Percentiles rank a stretch among this genome's conserved stretches.
These are phyloP conservation scores for Xestia c-nigrum DNA, from an alignment of 2,888 invertebrate genomes.

Conservation along the genomic window DNA sequence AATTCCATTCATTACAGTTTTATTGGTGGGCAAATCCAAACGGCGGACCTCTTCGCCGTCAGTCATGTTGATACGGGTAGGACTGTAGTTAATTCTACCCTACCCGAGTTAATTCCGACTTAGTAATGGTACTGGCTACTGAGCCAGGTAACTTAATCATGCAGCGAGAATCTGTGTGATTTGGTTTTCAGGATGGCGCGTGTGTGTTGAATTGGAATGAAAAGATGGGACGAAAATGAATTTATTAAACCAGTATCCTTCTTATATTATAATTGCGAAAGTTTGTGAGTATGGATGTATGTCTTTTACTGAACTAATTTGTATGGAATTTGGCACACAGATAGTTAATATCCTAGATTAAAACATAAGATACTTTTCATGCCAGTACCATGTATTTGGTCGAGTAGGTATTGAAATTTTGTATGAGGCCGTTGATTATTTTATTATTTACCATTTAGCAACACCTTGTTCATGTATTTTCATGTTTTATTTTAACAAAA, in stretches of 20 bases:
- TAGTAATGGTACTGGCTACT: slow-evolving; percentile 29
- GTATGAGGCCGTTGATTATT: too few species aligned
- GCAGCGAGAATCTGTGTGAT: slow-evolving; percentile 28
- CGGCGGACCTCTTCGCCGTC: slow-evolving; percentile 32
- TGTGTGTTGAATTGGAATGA: not conserved
- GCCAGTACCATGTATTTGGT: too few species aligned
- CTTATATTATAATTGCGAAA: too few species aligned
- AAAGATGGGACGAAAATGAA: not conserved
- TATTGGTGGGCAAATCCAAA: slow-evolving; percentile 40
- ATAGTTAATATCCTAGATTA: too few species aligned
- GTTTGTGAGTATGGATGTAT: too few species aligned
- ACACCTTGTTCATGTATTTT: too few species aligned
- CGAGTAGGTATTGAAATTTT: too few species aligned
- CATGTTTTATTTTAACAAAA: too few species aligned
- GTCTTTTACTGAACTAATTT: too few species aligned
- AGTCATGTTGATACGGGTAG: slow-evolving; percentile 59
- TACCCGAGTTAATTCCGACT: slow-evolving; percentile 46
- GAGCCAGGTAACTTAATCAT: slow-evolving; percentile 45
- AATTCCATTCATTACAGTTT: slow-evolving; percentile 41
- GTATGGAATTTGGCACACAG: too few species aligned
- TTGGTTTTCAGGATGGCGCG: slow-evolving; percentile 24
- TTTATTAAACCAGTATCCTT: not conserved
- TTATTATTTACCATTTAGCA: too few species aligned
- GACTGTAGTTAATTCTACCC: slow-evolving; percentile 47
- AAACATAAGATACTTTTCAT: too few species aligned